These are phyloP conservation scores for Euclidia mi DNA, from an alignment of 2,888 invertebrate species.

Conservation along the genomic window DNA sequence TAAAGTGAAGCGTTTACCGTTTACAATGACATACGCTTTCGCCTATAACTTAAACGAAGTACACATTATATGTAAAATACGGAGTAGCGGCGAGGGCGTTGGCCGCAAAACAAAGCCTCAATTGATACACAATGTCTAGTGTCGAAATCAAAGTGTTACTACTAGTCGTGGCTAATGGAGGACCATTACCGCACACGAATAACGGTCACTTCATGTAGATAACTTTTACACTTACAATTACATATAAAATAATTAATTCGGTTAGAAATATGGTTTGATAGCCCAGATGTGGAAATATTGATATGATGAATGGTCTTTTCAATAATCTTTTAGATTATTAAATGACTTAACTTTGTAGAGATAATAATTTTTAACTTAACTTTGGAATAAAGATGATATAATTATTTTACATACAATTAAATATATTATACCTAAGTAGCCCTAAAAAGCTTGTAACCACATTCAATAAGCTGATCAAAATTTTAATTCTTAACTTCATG, in stretches of 20 bases:
- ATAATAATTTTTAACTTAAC: no score
- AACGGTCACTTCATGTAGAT: constrained; percentile 15
- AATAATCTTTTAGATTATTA: no score
- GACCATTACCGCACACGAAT: constrained; percentile 52
- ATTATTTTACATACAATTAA: no score
- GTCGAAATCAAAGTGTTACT: constrained; percentile 77
- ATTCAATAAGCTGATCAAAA: no score
- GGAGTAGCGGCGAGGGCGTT: constrained; percentile 75
- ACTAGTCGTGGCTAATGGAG: constrained; percentile 68
- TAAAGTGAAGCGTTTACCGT: no score
- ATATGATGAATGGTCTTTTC: no score
- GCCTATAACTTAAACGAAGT: constrained; percentile 53
- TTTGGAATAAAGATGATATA: no score
- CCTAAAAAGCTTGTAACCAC: no score
- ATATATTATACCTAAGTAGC: no score
- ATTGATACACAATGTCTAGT: constrained; percentile 80
- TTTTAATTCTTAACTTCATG: no score
- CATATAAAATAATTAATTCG: constrained; percentile 5
- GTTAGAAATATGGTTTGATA: constrained; percentile 8
- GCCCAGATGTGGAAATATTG: no score
- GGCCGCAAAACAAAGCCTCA: constrained; percentile 85
- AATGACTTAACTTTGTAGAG: no score
- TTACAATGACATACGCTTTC: constrained; percentile 39
- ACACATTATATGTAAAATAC: constrained; percentile 73
- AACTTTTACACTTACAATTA: constrained; percentile 6